These are phyloP conservation scores for Coptodon bakossiorum DNA, from an alignment of 2,113 vertebrate genomes.

Conservation along the genomic window DNA sequence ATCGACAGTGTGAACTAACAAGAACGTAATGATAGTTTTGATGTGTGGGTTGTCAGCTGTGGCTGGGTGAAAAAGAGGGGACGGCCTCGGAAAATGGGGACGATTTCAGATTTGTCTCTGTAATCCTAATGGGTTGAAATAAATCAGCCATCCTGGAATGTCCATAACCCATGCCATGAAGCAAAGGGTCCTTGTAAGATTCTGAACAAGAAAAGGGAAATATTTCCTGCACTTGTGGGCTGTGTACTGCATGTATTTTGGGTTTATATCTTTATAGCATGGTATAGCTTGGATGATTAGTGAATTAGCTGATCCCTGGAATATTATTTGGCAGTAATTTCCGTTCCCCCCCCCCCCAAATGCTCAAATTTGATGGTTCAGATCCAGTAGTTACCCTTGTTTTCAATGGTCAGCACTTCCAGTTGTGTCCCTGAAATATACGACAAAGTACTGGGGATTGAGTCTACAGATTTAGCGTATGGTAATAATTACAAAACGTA, in stretches of 20 bases:
- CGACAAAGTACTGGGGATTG: neutral
- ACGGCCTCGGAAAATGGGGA: slow-evolving; percentile 39
- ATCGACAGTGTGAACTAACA: slow-evolving; percentile 70
- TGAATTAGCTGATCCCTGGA: neutral
- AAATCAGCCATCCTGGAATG: slow-evolving; percentile 65
- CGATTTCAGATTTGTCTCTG: slow-evolving; percentile 56
- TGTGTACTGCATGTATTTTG: neutral
- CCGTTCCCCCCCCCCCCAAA: too few relatives aligned
- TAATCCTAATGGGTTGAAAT: slow-evolving; percentile 64
- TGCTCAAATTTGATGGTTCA: neutral
- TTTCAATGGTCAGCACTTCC: neutral
- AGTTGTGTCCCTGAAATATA: neutral
- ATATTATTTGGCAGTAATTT: neutral
- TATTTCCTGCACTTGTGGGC: neutral
- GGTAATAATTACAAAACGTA: neutral
- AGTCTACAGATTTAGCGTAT: neutral
- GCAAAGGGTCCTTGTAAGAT: slow-evolving; percentile 47
- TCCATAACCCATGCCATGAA: slow-evolving; percentile 57
- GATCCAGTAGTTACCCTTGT: neutral
- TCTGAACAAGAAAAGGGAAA: slow-evolving; percentile 2
- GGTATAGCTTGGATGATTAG: neutral
- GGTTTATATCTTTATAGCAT: neutral
- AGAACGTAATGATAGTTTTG: slow-evolving; percentile 63
- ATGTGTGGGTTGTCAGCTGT: slow-evolving; percentile 56
- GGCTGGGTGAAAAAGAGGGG: slow-evolving; percentile 33